Conservation (phyloP, 2,113 vertebrate species). For the Onychostoma macrolepis region DNA sequence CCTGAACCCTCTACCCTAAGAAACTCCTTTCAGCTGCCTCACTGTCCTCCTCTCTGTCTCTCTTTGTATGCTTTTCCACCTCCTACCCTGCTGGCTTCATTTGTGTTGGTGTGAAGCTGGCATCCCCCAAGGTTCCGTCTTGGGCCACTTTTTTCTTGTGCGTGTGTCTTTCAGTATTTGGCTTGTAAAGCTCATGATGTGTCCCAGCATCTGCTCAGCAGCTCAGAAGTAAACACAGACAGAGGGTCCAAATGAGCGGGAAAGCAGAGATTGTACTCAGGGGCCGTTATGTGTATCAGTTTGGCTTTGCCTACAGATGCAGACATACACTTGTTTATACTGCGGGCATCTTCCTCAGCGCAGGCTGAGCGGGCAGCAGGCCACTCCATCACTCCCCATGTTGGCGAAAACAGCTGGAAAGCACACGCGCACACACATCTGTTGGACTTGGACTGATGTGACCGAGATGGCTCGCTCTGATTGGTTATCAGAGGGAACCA, state of each 20-base stretch:
- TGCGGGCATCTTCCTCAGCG: not conserved
- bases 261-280: not conserved
- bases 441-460: not conserved
- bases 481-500: slow-evolving; percentile 16
- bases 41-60: not conserved
- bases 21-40: not conserved
- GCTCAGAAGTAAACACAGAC: slow-evolving; percentile 24
- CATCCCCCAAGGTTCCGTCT: slow-evolving; percentile 8
- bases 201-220: slow-evolving; percentile 32
- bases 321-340: not conserved
- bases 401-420: slow-evolving; percentile 32
- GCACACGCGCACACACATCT: not conserved
- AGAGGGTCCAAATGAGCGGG: not conserved
- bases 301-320: slow-evolving; percentile 14
- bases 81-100: slow-evolving; percentile 1
- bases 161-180: slow-evolving; percentile 34
- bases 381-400: slow-evolving; percentile 12
- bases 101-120: slow-evolving; percentile 17
- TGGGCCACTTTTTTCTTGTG: slow-evolving; percentile 40
- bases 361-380: not conserved
- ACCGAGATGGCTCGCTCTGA: not conserved
- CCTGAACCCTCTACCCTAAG: not conserved
- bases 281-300: not conserved
- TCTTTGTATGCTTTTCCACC: slow-evolving; percentile 13
- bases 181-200: slow-evolving; percentile 15